A percentile compares a stretch with the other conserved stretches of the same genome.
Evolutionary conservation across 2,113 vertebrate species (phyloP).

Genomic region (Ochotona curzoniae): DNA sequence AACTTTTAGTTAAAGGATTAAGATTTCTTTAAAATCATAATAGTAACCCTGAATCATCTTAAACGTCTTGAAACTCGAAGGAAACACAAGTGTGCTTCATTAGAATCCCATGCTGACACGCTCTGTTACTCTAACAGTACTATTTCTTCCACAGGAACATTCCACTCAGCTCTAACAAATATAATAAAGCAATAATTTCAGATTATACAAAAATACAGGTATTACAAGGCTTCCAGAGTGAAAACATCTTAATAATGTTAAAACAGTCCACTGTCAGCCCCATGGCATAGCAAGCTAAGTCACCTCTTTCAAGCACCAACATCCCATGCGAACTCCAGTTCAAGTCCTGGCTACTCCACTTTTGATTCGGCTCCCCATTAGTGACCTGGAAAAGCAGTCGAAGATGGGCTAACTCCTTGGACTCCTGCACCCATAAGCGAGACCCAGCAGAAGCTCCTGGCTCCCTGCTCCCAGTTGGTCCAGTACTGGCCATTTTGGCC

Average conservation of each 20-base stretch:
- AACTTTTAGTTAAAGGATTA: conserved; percentile 45
- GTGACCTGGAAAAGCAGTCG: too few species aligned
- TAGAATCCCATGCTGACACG: conserved; percentile 33
- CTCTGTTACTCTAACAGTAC: conserved; percentile 17
- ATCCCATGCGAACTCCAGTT: too few species aligned
- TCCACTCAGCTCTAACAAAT: conserved; percentile 1
- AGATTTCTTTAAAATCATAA: conserved; percentile 38
- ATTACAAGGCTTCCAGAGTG: conserved; percentile 40
- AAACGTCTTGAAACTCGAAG: conserved; percentile 25
- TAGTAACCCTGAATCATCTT: conserved; percentile 39
- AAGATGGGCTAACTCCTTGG: too few species aligned
- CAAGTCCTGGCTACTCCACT: too few species aligned
- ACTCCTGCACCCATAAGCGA: too few species aligned
- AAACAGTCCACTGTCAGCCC: background rate
- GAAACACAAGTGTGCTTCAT: conserved; percentile 29
- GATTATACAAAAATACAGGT: conserved; percentile 14
- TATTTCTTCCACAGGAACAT: conserved; percentile 45
- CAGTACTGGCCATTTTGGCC: too few species aligned
- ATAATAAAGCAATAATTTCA: conserved; percentile 10
- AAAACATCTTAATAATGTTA: conserved; percentile 39
- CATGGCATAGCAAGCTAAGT: too few species aligned
- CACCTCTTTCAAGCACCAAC: too few species aligned
- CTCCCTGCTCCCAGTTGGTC: too few species aligned
- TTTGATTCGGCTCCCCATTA: too few species aligned
- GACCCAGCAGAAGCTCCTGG: too few species aligned